Conservation (phyloP, 2,113 vertebrate genomes). For the Sinocyclocheilus anshuiensis region DNA sequence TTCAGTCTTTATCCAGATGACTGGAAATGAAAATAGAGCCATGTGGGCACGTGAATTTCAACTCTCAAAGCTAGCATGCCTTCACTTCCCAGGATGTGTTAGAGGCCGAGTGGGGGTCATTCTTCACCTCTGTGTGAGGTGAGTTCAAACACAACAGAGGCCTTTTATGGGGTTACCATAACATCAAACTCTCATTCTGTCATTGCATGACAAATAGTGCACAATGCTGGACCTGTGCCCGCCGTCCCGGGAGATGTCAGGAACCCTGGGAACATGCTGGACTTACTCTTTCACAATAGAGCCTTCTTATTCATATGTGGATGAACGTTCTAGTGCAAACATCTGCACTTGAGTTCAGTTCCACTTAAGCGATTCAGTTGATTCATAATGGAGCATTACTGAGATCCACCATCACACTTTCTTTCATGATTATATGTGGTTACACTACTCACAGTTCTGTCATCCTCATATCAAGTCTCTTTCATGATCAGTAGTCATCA, state of each 20-base stretch:
- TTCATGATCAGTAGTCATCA: neutral
- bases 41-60: constrained; percentile 35
- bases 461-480: neutral
- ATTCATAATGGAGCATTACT: neutral
- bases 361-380: constrained; percentile 6
- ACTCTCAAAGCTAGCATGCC: constrained; percentile 21
- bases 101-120: constrained; percentile 28
- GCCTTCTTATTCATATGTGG: neutral
- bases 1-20: constrained; percentile 52
- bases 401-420: neutral
- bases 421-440: neutral
- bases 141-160: constrained; percentile 52
- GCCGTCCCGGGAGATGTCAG: constrained; percentile 10
- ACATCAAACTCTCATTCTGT: constrained; percentile 33
- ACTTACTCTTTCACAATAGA: neutral
- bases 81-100: constrained; percentile 38
- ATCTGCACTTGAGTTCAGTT: constrained; percentile 27
- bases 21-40: constrained; percentile 50
- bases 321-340: constrained; percentile 6
- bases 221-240: constrained; percentile 44
- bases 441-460: neutral
- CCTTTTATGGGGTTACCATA: constrained; percentile 42
- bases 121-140: constrained; percentile 44
- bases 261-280: constrained; percentile 16
- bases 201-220: constrained; percentile 15